Evolutionary conservation across 2,888 invertebrate species (phyloP).

Genomic region (Crioceris asparagi): DNA sequence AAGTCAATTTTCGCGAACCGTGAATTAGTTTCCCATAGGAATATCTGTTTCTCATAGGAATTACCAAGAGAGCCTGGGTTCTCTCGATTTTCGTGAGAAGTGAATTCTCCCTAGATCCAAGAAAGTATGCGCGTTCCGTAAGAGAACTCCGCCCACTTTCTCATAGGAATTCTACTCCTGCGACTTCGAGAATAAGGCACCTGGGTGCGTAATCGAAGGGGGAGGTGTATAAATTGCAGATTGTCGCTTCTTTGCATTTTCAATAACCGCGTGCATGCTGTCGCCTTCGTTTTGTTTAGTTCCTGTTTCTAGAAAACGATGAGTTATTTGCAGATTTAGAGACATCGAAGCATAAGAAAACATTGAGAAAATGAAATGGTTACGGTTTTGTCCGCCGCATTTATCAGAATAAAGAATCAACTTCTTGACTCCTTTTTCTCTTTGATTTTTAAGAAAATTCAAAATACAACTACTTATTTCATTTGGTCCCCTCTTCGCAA

Average conservation of each 20-base stretch:
- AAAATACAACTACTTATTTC: slow-evolving; percentile 12
- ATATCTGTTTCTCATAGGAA: too few species aligned
- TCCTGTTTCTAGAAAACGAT: slow-evolving; percentile 12
- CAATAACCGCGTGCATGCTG: slow-evolving; percentile 12
- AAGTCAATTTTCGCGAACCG: too few species aligned
- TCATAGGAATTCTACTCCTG: too few species aligned
- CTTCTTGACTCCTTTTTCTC: slow-evolving; percentile 9
- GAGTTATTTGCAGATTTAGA: slow-evolving; percentile 7
- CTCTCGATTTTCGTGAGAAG: too few species aligned
- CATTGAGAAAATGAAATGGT: slow-evolving; percentile 12
- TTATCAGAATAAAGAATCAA: slow-evolving; percentile 11
- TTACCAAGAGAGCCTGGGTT: too few species aligned
- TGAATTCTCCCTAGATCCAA: too few species aligned
- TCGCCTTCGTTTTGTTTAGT: slow-evolving; percentile 15
- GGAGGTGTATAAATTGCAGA: slow-evolving; percentile 9
- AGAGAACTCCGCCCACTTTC: too few species aligned
- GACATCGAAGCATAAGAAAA: slow-evolving; percentile 8
- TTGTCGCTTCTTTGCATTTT: slow-evolving; percentile 10
- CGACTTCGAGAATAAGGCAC: too few species aligned
- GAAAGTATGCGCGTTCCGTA: too few species aligned
- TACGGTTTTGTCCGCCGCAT: slow-evolving; percentile 12
- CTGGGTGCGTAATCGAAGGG: slow-evolving; percentile 7
- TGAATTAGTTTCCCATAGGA: too few species aligned
- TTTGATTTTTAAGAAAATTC: slow-evolving; percentile 8
- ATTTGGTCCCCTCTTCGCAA: slow-evolving; percentile 12